phyloP scores from a whole-genome alignment of 2,888 invertebrate species.

The Macropis europaea region DNA sequence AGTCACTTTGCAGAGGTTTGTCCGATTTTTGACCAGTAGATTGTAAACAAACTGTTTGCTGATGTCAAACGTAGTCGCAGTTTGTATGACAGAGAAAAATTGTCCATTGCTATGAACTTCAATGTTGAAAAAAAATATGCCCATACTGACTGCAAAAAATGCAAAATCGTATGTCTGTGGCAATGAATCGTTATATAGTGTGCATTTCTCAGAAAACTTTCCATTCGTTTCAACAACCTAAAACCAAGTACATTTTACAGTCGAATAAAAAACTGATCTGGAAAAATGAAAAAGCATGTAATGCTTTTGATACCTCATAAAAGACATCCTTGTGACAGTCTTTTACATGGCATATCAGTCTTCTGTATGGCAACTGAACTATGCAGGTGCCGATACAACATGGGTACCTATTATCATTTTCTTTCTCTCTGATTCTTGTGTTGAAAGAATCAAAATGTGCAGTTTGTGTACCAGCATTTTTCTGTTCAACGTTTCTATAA shows the following conservation, averaged over 20 bases:
- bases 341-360: slow-evolving; percentile 82
- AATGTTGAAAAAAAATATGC: slow-evolving; percentile 67
- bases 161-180: slow-evolving; percentile 54
- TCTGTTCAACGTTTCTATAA: neutral
- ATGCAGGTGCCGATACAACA: slow-evolving; percentile 80
- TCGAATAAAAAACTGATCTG: neutral
- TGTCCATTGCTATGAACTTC: slow-evolving; percentile 48
- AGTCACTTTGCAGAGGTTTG: too few relatives aligned
- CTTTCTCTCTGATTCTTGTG: neutral
- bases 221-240: neutral
- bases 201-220: neutral
- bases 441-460: neutral
- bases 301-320: slow-evolving; percentile 78
- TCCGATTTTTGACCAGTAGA: neutral
- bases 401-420: slow-evolving; percentile 75
- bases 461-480: neutral
- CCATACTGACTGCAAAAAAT: slow-evolving; percentile 63
- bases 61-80: neutral
- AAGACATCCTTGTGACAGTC: slow-evolving; percentile 81
- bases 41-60: neutral
- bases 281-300: neutral
- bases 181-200: slow-evolving; percentile 24
- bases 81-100: slow-evolving; percentile 39
- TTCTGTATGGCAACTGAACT: slow-evolving; percentile 78
- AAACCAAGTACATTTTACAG: neutral